Conservation (phyloP, 1,140 invertebrate species). For the Sarcophaga bullata region DNA sequence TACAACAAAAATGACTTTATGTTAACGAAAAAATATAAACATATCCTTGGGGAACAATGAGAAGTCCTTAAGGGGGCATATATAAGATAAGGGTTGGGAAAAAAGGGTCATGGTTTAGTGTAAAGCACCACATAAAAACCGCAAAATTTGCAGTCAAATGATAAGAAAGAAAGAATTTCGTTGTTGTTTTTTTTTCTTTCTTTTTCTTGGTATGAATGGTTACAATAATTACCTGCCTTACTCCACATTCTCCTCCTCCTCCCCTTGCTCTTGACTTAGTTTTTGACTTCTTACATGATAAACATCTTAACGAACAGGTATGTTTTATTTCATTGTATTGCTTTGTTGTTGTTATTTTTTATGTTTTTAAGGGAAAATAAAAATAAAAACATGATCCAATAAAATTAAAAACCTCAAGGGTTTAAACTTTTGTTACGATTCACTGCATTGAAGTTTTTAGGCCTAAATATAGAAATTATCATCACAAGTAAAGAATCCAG, state of each 20-base stretch:
- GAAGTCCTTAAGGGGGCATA: not conserved
- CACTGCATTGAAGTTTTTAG: too few relatives aligned
- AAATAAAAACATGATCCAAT: too few relatives aligned
- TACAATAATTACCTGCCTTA: not conserved
- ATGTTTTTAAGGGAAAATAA: not conserved
- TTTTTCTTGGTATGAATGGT: not conserved
- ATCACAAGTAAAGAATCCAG: too few relatives aligned
- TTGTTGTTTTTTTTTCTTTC: too few relatives aligned
- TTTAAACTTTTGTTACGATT: too few relatives aligned
- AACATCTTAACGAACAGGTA: conserved; percentile 23
- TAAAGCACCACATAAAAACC: conserved; percentile 19
- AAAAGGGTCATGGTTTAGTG: not conserved
- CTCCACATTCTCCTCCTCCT: not conserved
- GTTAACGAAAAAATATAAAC: not conserved
- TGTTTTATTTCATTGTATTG: not conserved
- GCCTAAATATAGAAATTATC: too few relatives aligned
- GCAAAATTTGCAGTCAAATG: conserved; percentile 23
- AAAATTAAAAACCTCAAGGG: too few relatives aligned
- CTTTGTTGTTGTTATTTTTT: not conserved
- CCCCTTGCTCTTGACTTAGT: too few relatives aligned
- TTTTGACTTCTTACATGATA: not conserved
- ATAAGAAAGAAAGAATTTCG: conserved; percentile 11
- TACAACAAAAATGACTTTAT: conserved; percentile 1
- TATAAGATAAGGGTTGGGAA: not conserved
- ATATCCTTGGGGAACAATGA: not conserved